Evolutionary conservation across 2,797 vertebrate species (phyloP), one percentile per base, ranked within the genome.

Genomic region (Perodicticus potto): DNA sequence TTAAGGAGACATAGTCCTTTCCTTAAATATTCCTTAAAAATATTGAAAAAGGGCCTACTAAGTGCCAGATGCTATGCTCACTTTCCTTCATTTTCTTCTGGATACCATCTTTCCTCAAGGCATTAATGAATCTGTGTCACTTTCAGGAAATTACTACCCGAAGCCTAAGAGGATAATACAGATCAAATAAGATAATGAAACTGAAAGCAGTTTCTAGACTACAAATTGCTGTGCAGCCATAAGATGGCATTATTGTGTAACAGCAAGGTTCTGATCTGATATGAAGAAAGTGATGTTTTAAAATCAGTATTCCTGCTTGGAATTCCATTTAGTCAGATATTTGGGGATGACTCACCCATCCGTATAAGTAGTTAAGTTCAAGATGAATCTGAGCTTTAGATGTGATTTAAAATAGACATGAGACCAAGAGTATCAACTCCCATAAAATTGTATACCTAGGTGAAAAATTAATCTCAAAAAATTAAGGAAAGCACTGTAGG

Each of bases 211-310:
- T 94, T 86, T 84, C 63, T 80, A 92, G 37, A 55, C n/a, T 91
- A 92, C 86, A 91, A 81, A 93, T 96, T 91, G 65, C 78, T 84
- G 0, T 61, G 4, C 73, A 95, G 82, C 97, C 96, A 96, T 97
- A 97, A 97, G 97, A 96, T 96, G 94, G 83, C 97, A 95, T 97
- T 96, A 96, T 97, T 96, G 93, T 96, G 74, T 95, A 95, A 87
- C 40, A 86, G n/a, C 92, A 92, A 65, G 25, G 32, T 92, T 92
- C 49, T 80, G 27, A 23, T 90, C n/a, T 88, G 59, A 74, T 3
- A 86, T 67, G 53, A 59, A 94, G 57, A 74, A 91, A 92, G 27
- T 49, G 13, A 59, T 77, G 40, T 86, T 84, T 76, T 49, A 37
- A 85, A 97, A 89, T 91, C 29, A 29, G 14, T 65, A 77, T 92